phyloP scores from a whole-genome alignment of 2,113 vertebrate species.

The Alces alces region DNA sequence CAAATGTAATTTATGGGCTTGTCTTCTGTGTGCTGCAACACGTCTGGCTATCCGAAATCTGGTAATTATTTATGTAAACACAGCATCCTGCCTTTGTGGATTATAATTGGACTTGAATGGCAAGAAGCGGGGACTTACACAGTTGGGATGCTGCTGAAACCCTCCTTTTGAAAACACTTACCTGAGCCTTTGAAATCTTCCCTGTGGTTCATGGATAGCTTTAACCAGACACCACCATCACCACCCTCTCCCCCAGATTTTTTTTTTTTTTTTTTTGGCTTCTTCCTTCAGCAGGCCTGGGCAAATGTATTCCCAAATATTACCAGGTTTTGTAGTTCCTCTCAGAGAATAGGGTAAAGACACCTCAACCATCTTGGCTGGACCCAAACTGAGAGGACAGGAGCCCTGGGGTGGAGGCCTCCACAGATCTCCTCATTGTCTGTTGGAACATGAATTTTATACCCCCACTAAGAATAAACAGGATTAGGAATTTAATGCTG shows the following conservation, averaged over 20 bases:
- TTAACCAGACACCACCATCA: background rate
- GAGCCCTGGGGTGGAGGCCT: background rate
- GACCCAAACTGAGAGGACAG: background rate
- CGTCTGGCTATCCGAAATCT: conserved; percentile 62
- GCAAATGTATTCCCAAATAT: background rate
- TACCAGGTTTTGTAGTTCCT: background rate
- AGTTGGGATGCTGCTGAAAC: background rate
- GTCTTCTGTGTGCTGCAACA: conserved; percentile 66
- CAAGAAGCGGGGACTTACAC: conserved; percentile 14
- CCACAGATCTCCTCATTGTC: background rate
- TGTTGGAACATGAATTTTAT: conserved; percentile 34
- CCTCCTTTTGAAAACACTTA: conserved; percentile 49
- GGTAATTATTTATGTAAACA: conserved; percentile 72
- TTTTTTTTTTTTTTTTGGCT: background rate
- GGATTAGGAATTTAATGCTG: conserved; percentile 55
- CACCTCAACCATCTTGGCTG: background rate
- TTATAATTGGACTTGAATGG: conserved; percentile 58
- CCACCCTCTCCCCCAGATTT: background rate
- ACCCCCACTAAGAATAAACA: conserved; percentile 47
- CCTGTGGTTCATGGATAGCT: background rate
- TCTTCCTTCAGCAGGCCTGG: background rate
- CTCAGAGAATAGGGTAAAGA: background rate
- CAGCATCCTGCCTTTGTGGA: conserved; percentile 55
- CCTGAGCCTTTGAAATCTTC: conserved; percentile 62
- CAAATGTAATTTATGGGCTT: conserved; percentile 68